These are phyloP conservation scores for Falco novaeseelandiae DNA, from an alignment of 2,797 vertebrate genomes.

Conservation along the genomic window DNA sequence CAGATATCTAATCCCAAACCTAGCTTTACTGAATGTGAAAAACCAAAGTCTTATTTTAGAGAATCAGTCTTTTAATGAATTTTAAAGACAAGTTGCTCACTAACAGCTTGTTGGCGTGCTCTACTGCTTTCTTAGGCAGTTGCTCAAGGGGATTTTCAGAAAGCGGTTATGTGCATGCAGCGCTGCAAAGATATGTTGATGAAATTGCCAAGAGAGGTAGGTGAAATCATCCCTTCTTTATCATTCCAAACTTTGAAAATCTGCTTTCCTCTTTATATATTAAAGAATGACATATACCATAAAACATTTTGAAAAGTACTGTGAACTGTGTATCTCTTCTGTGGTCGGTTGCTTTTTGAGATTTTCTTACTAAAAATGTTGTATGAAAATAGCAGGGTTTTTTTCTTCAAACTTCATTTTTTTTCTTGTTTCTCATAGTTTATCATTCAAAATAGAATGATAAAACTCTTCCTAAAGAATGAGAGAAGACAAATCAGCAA, in stretches of 20 bases:
- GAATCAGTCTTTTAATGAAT: not conserved
- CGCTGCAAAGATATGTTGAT: slow-evolving; percentile 91
- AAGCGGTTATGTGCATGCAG: slow-evolving; percentile 78
- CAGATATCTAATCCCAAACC: not conserved
- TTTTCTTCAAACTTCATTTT: not conserved
- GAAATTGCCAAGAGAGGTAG: slow-evolving; percentile 86
- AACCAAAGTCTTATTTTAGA: not conserved
- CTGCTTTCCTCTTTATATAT: not conserved
- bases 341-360: not conserved
- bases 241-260: not conserved
- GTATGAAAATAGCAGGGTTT: not conserved
- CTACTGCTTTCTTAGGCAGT: slow-evolving; percentile 81
- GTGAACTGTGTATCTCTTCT: not conserved
- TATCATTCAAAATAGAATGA: not conserved
- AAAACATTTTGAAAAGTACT: not conserved
- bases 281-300: not conserved
- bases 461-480: not conserved
- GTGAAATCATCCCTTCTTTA: slow-evolving; percentile 38
- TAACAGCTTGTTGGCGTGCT: slow-evolving; percentile 6
- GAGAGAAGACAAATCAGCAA: not conserved
- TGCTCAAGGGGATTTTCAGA: slow-evolving; percentile 84
- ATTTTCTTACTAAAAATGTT: not conserved
- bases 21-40: not conserved
- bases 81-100: not conserved
- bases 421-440: not conserved